Percentiles rank a stretch among this genome's conserved stretches.
Conservation (phyloP, 2,888 invertebrate species). For the Amiota communis region DNA sequence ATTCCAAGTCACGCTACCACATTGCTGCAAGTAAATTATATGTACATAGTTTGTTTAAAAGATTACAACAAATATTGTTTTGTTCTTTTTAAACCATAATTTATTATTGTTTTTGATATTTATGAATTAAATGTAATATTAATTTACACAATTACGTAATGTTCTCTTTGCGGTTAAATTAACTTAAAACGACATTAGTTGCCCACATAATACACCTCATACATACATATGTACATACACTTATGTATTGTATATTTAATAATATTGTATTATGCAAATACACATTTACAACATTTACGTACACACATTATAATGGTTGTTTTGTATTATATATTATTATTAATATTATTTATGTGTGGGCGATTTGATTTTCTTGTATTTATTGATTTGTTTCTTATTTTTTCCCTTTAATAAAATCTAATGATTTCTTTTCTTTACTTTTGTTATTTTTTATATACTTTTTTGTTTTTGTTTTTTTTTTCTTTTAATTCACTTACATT, state of each 20-base stretch:
- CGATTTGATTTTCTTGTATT: background rate
- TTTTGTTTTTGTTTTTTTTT: background rate
- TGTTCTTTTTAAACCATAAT: background rate
- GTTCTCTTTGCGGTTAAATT: constrained; percentile 35
- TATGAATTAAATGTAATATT: constrained; percentile 46
- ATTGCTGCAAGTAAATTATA: too few species aligned
- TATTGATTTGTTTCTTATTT: background rate
- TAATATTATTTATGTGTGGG: constrained; percentile 3
- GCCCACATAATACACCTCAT: too few species aligned
- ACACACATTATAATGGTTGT: background rate
- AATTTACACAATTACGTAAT: constrained; percentile 43
- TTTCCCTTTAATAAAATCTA: too few species aligned
- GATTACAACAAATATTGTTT: too few species aligned
- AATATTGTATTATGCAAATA: too few species aligned
- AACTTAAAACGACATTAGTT: constrained; percentile 25
- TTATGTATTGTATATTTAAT: too few species aligned
- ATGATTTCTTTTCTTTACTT: background rate
- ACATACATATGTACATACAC: too few species aligned
- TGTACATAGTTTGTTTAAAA: too few species aligned
- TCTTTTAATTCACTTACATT: too few species aligned
- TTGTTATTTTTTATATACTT: constrained; percentile 33
- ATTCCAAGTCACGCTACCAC: too few species aligned
- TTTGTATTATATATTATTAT: background rate
- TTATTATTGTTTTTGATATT: constrained; percentile 49
- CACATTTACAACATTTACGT: too few species aligned